phyloP scores from a whole-genome alignment of 2,113 vertebrate genomes.

The Prolemur simus region DNA sequence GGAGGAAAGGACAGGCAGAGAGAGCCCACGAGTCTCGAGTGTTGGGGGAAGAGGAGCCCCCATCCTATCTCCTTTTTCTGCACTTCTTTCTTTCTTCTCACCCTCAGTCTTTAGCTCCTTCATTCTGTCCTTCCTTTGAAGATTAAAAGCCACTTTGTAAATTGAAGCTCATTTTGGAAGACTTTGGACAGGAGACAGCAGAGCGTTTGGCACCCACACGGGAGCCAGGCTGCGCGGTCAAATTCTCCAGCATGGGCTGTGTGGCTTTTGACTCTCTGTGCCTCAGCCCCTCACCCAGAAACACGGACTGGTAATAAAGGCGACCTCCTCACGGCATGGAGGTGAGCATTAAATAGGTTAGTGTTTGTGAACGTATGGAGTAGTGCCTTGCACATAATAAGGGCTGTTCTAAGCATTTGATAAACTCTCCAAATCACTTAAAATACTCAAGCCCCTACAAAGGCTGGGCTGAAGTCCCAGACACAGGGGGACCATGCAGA shows the following conservation, averaged over 20 bases:
- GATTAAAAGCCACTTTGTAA: neutral
- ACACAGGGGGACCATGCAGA: neutral
- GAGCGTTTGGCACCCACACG: fast-evolving
- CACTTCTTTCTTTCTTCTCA: neutral
- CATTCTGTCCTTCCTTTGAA: neutral
- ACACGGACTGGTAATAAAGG: neutral
- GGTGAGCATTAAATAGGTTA: neutral
- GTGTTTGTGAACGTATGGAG: neutral
- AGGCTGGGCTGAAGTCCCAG: neutral
- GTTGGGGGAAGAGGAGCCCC: neutral
- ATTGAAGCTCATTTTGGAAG: neutral
- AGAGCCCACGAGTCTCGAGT: neutral
- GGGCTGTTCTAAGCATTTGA: neutral
- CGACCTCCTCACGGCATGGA: neutral
- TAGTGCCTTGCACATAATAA: neutral
- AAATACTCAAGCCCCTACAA: neutral
- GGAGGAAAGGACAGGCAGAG: neutral
- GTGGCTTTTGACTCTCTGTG: neutral
- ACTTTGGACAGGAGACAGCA: neutral
- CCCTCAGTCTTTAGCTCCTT: neutral
- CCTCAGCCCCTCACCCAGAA: neutral
- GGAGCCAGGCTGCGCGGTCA: too few relatives aligned
- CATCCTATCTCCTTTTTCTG: neutral
- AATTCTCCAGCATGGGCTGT: neutral
- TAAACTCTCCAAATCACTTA: neutral